Base-by-base conservation (phyloP, 1,140 invertebrate genomes). In the Sycophaga agraensis region DNA sequence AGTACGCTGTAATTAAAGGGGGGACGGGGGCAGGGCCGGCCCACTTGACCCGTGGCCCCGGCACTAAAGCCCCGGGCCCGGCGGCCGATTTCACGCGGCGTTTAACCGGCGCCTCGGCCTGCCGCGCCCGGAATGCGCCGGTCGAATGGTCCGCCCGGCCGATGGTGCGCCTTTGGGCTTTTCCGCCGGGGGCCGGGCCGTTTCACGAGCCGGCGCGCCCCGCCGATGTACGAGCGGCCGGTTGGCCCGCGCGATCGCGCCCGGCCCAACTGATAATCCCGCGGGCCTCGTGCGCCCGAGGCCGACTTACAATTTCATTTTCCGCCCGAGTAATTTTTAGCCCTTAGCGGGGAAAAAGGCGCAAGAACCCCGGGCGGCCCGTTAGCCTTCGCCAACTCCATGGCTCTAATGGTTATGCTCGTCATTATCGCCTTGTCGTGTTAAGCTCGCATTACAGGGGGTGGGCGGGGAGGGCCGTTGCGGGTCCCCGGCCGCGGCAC, bases 141-240 rank as follows among this genome's bases (percentile, higher is more conserved):
- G 79, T 79, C 70, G 79, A 81, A 79, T 77, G 71, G 78, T 79
- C 77, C 76, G 79, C 77, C 66, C 39, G 21, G 46, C 39, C 26
- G 42, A 31, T 46, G 22, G 39, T 26, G 8, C 19, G 24, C 59
- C 21, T 55, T 34, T n/a, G n/a, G 12, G n/a, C n/a, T 56, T 69
- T 70, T 66, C 34, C 7, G 14, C 16, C 5, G 6, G 17, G 1
- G 5, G 49, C 17, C 14, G 8, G 4, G 24, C 2, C 22, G n/a
- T 14, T 4, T 11, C 19, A 31, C 34, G 4, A n/a, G n/a, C 6
- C 28, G 12, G 16, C 21, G 11, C 16, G 2, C 28, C 28, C 1
- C 16, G 14, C 4, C 4, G 22, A 2, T 14, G 19, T 22, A 6
- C 35, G 11, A 39, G 14, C 21, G 4, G 3, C 6, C 21, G 3